Percentiles rank a stretch among this genome's conserved stretches.
Conservation (phyloP, 2,113 vertebrate species). For the Cervus canadensis region DNA sequence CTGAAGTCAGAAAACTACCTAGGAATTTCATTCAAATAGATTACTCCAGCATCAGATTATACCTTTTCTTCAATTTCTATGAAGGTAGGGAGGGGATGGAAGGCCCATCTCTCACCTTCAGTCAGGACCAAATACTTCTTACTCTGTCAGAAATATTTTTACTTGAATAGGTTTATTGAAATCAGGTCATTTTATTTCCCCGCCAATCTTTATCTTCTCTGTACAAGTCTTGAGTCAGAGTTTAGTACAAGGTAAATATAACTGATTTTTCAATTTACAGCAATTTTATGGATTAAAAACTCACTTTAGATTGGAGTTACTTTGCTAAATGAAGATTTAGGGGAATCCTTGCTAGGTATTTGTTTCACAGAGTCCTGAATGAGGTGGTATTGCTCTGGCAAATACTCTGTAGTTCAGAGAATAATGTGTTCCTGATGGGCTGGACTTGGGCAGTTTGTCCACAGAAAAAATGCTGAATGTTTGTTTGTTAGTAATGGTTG, state of each 20-base stretch:
- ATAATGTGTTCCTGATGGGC: not conserved
- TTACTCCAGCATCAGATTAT: not conserved
- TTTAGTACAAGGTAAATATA: not conserved
- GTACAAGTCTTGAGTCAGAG: not conserved
- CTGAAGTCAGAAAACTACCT: not conserved
- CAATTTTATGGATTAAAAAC: not conserved
- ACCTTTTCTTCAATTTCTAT: not conserved
- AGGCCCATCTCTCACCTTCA: not conserved
- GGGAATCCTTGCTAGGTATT: not conserved
- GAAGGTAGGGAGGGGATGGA: not conserved
- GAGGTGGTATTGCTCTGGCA: not conserved
- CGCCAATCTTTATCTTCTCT: not conserved
- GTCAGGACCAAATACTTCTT: not conserved
- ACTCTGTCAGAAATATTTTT: not conserved
- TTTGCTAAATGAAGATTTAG: constrained; percentile 8
- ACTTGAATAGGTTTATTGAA: not conserved
- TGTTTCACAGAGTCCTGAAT: not conserved
- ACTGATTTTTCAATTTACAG: not conserved
- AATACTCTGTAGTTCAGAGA: not conserved
- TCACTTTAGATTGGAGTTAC: not conserved
- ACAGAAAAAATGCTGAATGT: constrained; percentile 9
- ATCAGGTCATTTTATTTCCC: not conserved
- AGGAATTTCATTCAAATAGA: not conserved
- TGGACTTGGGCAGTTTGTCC: not conserved
- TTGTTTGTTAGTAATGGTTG: constrained; percentile 8